Conservation (phyloP, 2,888 invertebrate species). For the Torymus auratus region DNA sequence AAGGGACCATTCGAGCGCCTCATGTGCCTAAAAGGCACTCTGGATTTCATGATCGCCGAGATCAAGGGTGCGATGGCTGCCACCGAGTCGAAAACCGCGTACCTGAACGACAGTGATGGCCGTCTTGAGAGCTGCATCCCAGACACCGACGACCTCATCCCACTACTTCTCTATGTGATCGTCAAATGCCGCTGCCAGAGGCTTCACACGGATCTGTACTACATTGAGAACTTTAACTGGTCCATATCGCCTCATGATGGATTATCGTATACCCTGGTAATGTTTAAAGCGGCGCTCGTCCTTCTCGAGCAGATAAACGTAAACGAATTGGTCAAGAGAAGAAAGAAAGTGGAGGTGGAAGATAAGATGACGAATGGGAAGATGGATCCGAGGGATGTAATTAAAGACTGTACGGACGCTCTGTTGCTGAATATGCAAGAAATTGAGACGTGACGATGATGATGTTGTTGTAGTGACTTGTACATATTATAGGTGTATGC, state of each 20-base stretch:
- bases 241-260: slow-evolving; percentile 63
- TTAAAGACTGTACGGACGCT: no score
- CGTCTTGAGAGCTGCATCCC: background rate
- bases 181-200: slow-evolving; percentile 76
- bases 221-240: slow-evolving; percentile 75
- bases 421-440: no score
- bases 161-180: slow-evolving; percentile 75
- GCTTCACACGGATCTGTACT: slow-evolving; percentile 76
- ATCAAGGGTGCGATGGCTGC: slow-evolving; percentile 76
- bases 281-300: slow-evolving; percentile 63
- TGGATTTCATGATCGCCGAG: slow-evolving; percentile 77
- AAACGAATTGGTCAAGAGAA: slow-evolving; percentile 59
- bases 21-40: slow-evolving; percentile 75
- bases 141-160: slow-evolving; percentile 72
- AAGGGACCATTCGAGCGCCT: slow-evolving; percentile 76
- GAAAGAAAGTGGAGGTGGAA: slow-evolving; percentile 61
- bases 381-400: no score
- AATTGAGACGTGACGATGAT: no score
- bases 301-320: slow-evolving; percentile 61
- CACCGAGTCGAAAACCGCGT: slow-evolving; percentile 63
- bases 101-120: background rate
- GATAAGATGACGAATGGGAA: slow-evolving; percentile 51
- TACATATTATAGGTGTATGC: no score
- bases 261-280: slow-evolving; percentile 63
- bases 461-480: no score